phyloP scores from a whole-genome alignment of 2,113 vertebrate genomes.

The Thinocorus orbignyianus region DNA sequence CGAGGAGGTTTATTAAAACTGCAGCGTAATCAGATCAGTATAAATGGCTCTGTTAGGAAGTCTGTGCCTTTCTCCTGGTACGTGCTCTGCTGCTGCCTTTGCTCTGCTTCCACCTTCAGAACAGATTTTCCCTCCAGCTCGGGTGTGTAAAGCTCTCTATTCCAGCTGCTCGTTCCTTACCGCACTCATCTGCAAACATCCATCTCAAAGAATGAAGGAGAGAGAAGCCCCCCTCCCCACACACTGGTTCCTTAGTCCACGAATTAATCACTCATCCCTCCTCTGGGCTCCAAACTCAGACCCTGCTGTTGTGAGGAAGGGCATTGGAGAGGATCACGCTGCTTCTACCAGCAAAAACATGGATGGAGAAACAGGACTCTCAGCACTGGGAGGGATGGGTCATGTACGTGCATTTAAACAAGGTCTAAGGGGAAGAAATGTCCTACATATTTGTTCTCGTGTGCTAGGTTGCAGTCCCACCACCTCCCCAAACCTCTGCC shows the following conservation, averaged over 20 bases:
- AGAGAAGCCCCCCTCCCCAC: not conserved
- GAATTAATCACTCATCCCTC: not conserved
- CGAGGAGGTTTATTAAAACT: not conserved
- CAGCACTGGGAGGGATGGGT: fast-evolving
- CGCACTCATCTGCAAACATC: not conserved
- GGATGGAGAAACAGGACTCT: not conserved
- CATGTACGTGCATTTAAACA: fast-evolving
- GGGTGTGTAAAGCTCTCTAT: not conserved
- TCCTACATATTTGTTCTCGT: not conserved
- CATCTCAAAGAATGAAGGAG: too few relatives aligned
- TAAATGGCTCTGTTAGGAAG: not conserved
- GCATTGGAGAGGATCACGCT: not conserved
- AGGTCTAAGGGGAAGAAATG: not conserved
- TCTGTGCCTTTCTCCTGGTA: not conserved
- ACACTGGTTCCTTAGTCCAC: not conserved
- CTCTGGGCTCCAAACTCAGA: not conserved
- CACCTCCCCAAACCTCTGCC: not conserved
- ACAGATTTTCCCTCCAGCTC: not conserved
- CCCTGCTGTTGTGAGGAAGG: not conserved
- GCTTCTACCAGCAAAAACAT: not conserved
- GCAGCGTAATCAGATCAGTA: not conserved
- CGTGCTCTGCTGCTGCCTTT: not conserved
- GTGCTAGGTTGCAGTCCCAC: not conserved
- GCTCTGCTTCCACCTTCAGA: not conserved
- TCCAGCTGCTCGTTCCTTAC: not conserved